phyloP scores from a whole-genome alignment of 2,888 invertebrate genomes.

The Leuctra nigra region DNA sequence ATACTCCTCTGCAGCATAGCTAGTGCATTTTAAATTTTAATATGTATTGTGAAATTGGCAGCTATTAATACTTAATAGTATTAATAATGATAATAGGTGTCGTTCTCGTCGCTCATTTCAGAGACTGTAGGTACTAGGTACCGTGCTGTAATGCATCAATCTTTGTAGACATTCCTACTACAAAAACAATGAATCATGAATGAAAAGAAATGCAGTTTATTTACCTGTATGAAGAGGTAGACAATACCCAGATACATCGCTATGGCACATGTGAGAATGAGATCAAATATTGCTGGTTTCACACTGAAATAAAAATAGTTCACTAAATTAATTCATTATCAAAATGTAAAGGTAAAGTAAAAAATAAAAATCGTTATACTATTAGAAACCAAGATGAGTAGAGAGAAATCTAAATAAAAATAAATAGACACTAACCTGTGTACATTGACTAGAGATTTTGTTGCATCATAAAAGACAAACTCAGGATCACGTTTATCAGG shows the following conservation, averaged over 20 bases:
- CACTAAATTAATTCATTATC: too few relatives aligned
- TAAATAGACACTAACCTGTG: conserved; percentile 61
- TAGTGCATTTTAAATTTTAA: too few relatives aligned
- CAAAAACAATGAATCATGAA: background rate
- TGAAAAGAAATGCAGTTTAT: conserved; percentile 15
- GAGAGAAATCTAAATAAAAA: background rate
- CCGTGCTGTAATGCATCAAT: background rate
- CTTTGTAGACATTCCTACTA: background rate
- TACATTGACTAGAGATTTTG: conserved; percentile 71
- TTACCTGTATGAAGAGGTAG: conserved; percentile 67
- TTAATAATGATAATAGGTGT: too few relatives aligned
- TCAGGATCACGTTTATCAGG: conserved; percentile 89
- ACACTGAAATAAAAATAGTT: conserved; percentile 69
- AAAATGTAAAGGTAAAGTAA: conserved; percentile 9
- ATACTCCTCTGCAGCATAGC: too few relatives aligned
- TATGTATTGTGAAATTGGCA: too few relatives aligned
- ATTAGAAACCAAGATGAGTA: too few relatives aligned
- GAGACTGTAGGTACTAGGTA: too few relatives aligned
- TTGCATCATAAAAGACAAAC: conserved; percentile 81
- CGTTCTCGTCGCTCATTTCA: too few relatives aligned
- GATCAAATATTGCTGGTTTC: conserved; percentile 96
- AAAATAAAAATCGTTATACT: background rate
- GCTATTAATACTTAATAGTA: too few relatives aligned
- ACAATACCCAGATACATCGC: conserved; percentile 74
- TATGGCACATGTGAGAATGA: conserved; percentile 84